A percentile compares a stretch with the other conserved stretches of the same genome.
phyloP scores from a whole-genome alignment of 2,113 vertebrate species.

The Ictalurus punctatus region DNA sequence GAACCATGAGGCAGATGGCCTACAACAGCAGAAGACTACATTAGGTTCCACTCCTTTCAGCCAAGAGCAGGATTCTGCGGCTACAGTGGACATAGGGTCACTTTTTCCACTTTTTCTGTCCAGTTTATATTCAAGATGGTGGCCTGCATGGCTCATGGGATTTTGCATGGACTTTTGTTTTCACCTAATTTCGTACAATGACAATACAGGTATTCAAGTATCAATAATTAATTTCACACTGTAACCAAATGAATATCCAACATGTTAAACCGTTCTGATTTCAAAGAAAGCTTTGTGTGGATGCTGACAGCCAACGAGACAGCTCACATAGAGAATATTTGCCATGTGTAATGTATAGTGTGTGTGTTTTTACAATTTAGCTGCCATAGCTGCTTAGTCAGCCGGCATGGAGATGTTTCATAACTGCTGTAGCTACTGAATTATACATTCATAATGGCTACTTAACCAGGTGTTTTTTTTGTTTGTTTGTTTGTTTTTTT shows the following conservation, averaged over 20 bases:
- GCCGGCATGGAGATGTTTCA: not conserved
- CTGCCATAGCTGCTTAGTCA: not conserved
- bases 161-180: not conserved
- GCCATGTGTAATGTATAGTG: not conserved
- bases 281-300: not conserved
- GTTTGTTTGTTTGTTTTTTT: not conserved
- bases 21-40: not conserved
- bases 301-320: not conserved
- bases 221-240: not conserved
- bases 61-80: not conserved
- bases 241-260: not conserved
- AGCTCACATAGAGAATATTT: not conserved
- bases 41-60: not conserved
- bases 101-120: not conserved
- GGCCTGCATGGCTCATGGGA: not conserved
- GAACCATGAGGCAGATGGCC: not conserved
- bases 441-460: not conserved
- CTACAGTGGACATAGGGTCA: not conserved
- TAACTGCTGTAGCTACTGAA: not conserved
- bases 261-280: not conserved
- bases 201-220: not conserved
- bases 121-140: not conserved
- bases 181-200: not conserved
- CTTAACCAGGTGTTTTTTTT: not conserved
- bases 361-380: not conserved